Base-by-base conservation (phyloP, 2,113 vertebrate genomes). In the Tricholaema leucomelas region DNA sequence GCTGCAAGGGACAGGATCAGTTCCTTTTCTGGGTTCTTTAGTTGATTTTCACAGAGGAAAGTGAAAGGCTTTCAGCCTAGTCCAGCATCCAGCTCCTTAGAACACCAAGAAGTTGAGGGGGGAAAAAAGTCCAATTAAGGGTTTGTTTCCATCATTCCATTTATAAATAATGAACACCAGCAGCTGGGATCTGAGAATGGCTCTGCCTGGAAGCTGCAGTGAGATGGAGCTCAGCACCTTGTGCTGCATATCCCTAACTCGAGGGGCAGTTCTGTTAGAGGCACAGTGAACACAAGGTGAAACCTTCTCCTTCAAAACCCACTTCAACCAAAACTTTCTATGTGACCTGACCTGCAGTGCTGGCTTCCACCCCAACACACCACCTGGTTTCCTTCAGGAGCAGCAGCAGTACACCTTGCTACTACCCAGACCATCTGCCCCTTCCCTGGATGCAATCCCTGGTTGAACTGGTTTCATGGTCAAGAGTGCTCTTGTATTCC, bases 101-200 rank as follows among this genome's bases (percentile, higher is more conserved):
- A 60, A 72, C 56, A 87, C 46, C 27, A 55, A 67, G 46, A 42
- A 76, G 10, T 19, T 35, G 27, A 81, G 42, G 46, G 23, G 12
- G 12, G 12, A 6, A 13, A 13, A 61, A 70, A 88, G 38, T 18
- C 85, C 82, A 25, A 64, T 40, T 28, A 40, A 73, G 44, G 78
- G 79, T 60, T 92, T 46, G n/a, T 70, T 87, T 92, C 36, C 79
- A 15, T 66, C 16, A 27, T 55, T 76, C 24, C 60, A 33, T 74
- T 77, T 94, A 91, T 92, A 96, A 96, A 94, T 85, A 92, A 82
- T 10, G 11, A 85, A 58, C 65, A 93, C 24, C 40, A 82, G 25
- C 60, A 91, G 90, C 86, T 72, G 52, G 56, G 72, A 15, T 52
- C 36, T 42, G 40, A 79, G 52, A 64, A 35, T 6, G 56, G 72